Conservation (phyloP, 2,888 invertebrate species). For the Acrocyrtus sp. region DNA sequence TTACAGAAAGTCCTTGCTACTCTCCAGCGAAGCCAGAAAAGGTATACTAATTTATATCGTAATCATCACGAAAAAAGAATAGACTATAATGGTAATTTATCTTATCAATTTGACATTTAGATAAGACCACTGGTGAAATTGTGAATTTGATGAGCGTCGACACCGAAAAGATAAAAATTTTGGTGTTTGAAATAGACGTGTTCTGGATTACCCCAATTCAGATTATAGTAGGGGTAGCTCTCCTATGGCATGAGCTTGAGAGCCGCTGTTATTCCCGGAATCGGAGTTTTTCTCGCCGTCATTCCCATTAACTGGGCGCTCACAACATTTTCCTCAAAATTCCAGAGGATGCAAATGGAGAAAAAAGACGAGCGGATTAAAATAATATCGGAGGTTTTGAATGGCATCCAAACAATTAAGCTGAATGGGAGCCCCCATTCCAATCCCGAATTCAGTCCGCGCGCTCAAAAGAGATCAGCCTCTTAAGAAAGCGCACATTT, state of each 20-base stretch:
- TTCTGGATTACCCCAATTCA: constrained; percentile 92
- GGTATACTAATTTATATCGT: constrained; percentile 4
- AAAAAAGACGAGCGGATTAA: constrained; percentile 84
- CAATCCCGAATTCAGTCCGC: constrained; percentile 83
- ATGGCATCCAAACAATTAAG: constrained; percentile 82
- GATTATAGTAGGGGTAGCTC: constrained; percentile 84
- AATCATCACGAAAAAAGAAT: no score
- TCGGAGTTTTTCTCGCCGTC: constrained; percentile 91
- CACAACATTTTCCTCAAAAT: constrained; percentile 65
- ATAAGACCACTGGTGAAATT: constrained; percentile 87
- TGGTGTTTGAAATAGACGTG: constrained; percentile 86
- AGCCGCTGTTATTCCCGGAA: constrained; percentile 87
- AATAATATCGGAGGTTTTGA: constrained; percentile 91
- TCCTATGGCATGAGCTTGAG: constrained; percentile 73
- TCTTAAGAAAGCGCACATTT: constrained; percentile 82
- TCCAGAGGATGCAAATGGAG: constrained; percentile 40
- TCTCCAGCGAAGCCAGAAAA: constrained; percentile 41
- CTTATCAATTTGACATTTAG: no score
- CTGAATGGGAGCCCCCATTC: constrained; percentile 46
- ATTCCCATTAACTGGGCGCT: constrained; percentile 90
- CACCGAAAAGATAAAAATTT: constrained; percentile 87
- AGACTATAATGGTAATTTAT: no score
- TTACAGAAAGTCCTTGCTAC: constrained; percentile 66
- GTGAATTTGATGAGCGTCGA: constrained; percentile 94
- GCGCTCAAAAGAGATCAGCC: constrained; percentile 86